Evolutionary conservation across 1,140 invertebrate species (phyloP).

Genomic region (Babylonia areolata): DNA sequence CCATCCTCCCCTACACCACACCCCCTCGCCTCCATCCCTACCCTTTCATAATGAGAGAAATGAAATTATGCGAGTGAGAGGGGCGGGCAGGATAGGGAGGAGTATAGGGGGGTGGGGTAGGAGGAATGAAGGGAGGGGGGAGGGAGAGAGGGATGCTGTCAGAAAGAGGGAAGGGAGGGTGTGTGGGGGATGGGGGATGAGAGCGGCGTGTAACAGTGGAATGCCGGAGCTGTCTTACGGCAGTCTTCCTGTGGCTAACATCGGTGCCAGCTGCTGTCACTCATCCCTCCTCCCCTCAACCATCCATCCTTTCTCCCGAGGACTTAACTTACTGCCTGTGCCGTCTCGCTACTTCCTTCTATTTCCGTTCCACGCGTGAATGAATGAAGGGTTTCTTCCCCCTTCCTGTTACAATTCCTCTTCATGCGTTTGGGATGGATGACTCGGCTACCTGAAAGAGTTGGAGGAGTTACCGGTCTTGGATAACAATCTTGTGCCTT

Average conservation of each 20-base stretch:
- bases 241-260: not conserved
- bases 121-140: not conserved
- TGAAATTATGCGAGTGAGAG: slow-evolving; percentile 39
- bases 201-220: not conserved
- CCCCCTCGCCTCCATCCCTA: not conserved
- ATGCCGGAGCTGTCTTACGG: not conserved
- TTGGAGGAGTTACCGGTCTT: not conserved
- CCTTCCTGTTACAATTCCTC: too few species aligned
- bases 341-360: not conserved
- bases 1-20: not conserved
- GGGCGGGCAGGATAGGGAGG: not conserved
- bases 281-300: not conserved
- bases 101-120: slow-evolving; percentile 24
- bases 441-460: not conserved
- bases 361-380: not conserved
- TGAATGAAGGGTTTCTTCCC: not conserved
- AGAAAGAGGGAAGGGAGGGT: too few species aligned
- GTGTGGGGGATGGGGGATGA: not conserved
- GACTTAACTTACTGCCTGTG: not conserved
- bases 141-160: not conserved
- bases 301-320: not conserved
- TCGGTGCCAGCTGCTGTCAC: not conserved
- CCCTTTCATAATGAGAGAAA: slow-evolving; percentile 48
- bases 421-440: not conserved
- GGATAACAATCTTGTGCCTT: not conserved